These are phyloP conservation scores for Xylocampa areola DNA, from an alignment of 2,888 invertebrate species.

Conservation along the genomic window DNA sequence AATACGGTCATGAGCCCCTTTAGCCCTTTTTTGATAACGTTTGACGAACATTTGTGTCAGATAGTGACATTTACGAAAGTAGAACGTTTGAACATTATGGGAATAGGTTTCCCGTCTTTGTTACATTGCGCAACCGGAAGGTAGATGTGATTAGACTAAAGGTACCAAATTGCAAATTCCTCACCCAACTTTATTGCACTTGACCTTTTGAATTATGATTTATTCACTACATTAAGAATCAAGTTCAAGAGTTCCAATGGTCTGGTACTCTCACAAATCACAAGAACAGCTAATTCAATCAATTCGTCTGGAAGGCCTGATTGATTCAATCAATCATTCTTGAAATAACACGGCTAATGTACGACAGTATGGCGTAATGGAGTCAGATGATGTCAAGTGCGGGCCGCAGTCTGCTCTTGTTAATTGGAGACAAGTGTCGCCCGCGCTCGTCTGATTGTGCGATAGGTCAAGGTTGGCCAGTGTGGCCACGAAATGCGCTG, in stretches of 20 bases:
- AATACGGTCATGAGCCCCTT: too few species aligned
- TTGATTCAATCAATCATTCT: constrained; percentile 42
- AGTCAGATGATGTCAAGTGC: constrained; percentile 52
- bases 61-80: too few species aligned
- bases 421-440: constrained; percentile 28
- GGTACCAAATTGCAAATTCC: too few species aligned
- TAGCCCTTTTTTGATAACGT: too few species aligned
- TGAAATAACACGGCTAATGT: constrained; percentile 37
- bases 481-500: constrained; percentile 14
- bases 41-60: too few species aligned
- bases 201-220: constrained; percentile 42
- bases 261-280: constrained; percentile 34
- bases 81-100: too few species aligned
- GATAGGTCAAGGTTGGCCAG: constrained; percentile 44
- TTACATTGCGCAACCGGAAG: too few species aligned
- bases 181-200: constrained; percentile 18
- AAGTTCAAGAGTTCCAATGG: constrained; percentile 35
- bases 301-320: constrained; percentile 32
- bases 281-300: constrained; percentile 35
- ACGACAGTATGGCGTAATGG: constrained; percentile 18
- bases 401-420: constrained; percentile 17
- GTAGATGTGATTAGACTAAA: too few species aligned
- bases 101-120: too few species aligned
- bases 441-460: constrained; percentile 14
- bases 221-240: constrained; percentile 32